Percentiles rank a stretch among this genome's conserved stretches.
Conservation (phyloP, 2,113 vertebrate species). For the Aegotheles bennettii region DNA sequence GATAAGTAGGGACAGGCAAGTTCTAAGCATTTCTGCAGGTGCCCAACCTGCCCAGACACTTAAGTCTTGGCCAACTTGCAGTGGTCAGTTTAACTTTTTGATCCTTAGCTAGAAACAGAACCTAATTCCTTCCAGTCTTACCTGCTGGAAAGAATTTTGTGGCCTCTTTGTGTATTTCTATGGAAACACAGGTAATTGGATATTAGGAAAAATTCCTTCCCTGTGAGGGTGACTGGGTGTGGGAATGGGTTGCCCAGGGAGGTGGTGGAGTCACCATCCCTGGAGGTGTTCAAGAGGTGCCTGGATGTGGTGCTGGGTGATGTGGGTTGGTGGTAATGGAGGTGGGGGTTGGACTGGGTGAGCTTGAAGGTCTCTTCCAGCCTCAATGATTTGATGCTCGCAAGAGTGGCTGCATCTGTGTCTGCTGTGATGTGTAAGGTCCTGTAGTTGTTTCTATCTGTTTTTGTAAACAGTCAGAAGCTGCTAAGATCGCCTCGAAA, state of each 20-base stretch:
- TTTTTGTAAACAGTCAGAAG: conserved; percentile 82
- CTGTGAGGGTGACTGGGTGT: too few relatives aligned
- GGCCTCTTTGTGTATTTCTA: not conserved
- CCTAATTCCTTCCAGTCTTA: not conserved
- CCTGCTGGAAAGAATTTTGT: not conserved
- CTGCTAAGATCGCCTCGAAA: conserved; percentile 92
- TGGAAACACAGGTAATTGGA: not conserved
- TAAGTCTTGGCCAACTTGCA: not conserved
- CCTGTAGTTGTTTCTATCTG: not conserved
- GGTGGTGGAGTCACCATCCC: too few relatives aligned
- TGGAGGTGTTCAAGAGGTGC: too few relatives aligned
- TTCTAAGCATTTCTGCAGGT: not conserved
- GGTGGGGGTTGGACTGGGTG: too few relatives aligned
- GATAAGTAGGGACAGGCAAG: too few relatives aligned
- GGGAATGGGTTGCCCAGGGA: too few relatives aligned
- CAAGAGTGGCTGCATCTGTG: not conserved
- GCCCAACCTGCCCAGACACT: not conserved
- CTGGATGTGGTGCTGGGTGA: too few relatives aligned
- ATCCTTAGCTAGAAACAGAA: not conserved
- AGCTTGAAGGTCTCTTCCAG: too few relatives aligned
- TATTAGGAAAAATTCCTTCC: too few relatives aligned
- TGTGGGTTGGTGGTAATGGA: too few relatives aligned
- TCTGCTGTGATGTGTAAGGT: not conserved
- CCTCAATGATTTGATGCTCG: too few relatives aligned
- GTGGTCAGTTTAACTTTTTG: not conserved